Evolutionary conservation across 2,113 vertebrate genomes (phyloP), one percentile per base, ranked within the genome.

Genomic region (Scolopax mira): DNA sequence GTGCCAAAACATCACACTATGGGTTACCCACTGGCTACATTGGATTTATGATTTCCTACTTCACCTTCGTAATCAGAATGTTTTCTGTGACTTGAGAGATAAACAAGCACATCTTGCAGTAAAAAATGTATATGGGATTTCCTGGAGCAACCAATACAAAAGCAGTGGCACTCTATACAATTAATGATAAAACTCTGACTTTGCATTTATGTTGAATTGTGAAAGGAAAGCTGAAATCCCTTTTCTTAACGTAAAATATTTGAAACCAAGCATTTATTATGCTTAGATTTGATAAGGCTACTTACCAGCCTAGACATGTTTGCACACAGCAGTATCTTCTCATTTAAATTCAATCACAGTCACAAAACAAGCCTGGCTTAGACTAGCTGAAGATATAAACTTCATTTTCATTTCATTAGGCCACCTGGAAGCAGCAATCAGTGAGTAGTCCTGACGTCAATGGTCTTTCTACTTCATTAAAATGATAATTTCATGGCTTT

Each of bases 321-420:
- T 98, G 97, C 97, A 98, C 97, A 98, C 98, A 98, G 97, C 97
- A 96, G 97, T 97, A 89, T 97, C 96, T 98, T 97, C 98, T 98
- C 96, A 98, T 98, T 98, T 97, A 97, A 97, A 98, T 98, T 98
- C 97, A 98, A 83, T 98, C 98, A 98, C 89, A 96, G 97, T 98
- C 97, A 97, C 93, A 96, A 97, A 98, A 97, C 95, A 98, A 98
- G 97, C 86, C 89, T 92, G 93, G 93, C 89, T 97, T 98, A 98
- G 95, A 97, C 97, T 94, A 97, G 96, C 94, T 97, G 94, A 97
- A 98, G 97, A 97, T 98, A 97, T 97, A 98, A 98, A 98, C 95
- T 98, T 97, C 95, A 97, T 98, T 98, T 98, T 98, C 98, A 98
- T 98, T 97, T 98, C 97, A 97, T 98, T 98, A 98, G 96, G 97